Conservation (phyloP, 1,140 invertebrate genomes). For the Drosophila pachea region DNA sequence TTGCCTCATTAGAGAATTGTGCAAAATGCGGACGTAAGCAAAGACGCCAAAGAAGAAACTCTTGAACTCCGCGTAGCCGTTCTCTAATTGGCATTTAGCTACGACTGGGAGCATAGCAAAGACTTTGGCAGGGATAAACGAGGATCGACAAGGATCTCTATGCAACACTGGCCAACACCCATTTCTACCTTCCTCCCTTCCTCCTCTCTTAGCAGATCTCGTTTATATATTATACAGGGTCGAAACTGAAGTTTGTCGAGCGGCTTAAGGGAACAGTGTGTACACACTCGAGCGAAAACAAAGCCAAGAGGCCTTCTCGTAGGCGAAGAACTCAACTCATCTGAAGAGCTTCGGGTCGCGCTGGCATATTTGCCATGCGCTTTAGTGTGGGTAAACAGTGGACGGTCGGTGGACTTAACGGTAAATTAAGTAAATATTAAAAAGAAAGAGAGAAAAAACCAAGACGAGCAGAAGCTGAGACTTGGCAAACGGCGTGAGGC, state of each 20-base stretch:
- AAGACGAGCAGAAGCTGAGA: not conserved
- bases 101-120: too few species aligned
- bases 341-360: not conserved
- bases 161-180: too few species aligned
- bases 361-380: not conserved
- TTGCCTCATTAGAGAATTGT: slow-evolving; percentile 67
- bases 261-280: slow-evolving; percentile 40
- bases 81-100: slow-evolving; percentile 67
- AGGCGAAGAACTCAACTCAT: slow-evolving; percentile 3
- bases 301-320: not conserved
- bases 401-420: slow-evolving; percentile 1
- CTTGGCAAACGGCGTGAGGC: too few species aligned
- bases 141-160: not conserved
- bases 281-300: slow-evolving; percentile 2
- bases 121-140: not conserved
- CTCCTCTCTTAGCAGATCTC: not conserved
- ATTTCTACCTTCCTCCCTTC: not conserved
- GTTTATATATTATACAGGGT: not conserved
- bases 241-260: slow-evolving; percentile 6
- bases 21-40: slow-evolving; percentile 48
- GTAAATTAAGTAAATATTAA: slow-evolving; percentile 6
- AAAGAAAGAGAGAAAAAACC: not conserved
- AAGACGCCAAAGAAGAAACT: slow-evolving; percentile 33
- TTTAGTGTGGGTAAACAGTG: slow-evolving; percentile 8
- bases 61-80: slow-evolving; percentile 1